phyloP scores from a whole-genome alignment of 2,888 invertebrate species.

The Scaptomyza flava region DNA sequence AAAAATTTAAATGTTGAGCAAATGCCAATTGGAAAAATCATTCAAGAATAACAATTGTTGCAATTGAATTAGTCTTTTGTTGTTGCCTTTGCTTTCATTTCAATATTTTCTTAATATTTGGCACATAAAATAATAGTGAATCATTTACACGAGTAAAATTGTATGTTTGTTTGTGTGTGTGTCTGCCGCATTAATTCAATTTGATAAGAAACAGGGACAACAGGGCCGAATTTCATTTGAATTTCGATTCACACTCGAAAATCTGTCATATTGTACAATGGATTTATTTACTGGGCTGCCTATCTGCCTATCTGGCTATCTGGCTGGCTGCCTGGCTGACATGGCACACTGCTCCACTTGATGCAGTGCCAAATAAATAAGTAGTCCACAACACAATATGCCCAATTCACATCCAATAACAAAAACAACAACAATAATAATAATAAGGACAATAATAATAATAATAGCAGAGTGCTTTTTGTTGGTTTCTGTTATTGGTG shows the following conservation, averaged over 20 bases:
- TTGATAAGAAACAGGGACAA: constrained; percentile 53
- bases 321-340: background rate
- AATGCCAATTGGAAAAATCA: no score
- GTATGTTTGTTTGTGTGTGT: constrained; percentile 47
- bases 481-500: background rate
- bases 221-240: constrained; percentile 38
- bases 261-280: constrained; percentile 17
- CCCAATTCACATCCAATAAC: constrained; percentile 25
- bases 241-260: constrained; percentile 58
- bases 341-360: constrained; percentile 17
- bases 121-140: no score
- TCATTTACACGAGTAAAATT: no score
- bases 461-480: constrained; percentile 1
- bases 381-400: constrained; percentile 24
- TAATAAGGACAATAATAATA: constrained; percentile 4
- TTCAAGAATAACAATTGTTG: no score
- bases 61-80: no score
- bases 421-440: constrained; percentile 25
- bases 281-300: background rate
- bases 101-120: no score
- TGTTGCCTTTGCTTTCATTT: no score
- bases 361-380: constrained; percentile 12
- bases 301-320: background rate
- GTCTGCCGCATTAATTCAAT: constrained; percentile 72
- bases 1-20: no score